phyloP scores from a whole-genome alignment of 1,140 invertebrate genomes.

The Pseudomyrmex gracilis region DNA sequence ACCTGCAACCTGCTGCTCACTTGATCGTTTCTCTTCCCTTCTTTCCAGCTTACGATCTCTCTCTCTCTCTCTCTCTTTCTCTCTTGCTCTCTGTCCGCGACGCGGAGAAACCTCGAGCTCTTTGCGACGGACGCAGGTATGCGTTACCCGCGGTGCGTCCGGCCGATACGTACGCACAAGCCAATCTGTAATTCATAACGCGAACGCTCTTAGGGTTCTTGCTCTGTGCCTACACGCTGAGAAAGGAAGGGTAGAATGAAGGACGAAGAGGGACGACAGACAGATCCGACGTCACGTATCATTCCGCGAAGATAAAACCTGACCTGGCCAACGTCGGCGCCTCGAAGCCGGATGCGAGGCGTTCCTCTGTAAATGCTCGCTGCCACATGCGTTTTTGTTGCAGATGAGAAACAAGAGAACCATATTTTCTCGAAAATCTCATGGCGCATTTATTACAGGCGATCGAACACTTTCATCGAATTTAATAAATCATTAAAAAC shows the following conservation, averaged over 20 bases:
- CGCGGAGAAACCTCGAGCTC: not conserved
- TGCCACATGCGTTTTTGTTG: not conserved
- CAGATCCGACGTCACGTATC: slow-evolving; percentile 53
- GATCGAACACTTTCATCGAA: too few species aligned
- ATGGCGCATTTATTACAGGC: too few species aligned
- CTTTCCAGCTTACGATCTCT: not conserved
- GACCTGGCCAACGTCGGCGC: slow-evolving; percentile 76
- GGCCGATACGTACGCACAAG: slow-evolving; percentile 74
- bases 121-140: slow-evolving; percentile 55
- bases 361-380: not conserved
- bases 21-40: slow-evolving; percentile 47
- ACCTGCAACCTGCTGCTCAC: slow-evolving; percentile 77
- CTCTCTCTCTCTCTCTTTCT: not conserved
- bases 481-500: too few species aligned
- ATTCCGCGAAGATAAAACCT: slow-evolving; percentile 80
- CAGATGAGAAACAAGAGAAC: not conserved
- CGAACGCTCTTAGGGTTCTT: slow-evolving; percentile 77
- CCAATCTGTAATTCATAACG: slow-evolving; percentile 83
- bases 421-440: too few species aligned
- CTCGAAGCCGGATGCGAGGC: slow-evolving; percentile 12
- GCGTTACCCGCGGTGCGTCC: slow-evolving; percentile 70
- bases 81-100: not conserved
- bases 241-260: slow-evolving; percentile 47
- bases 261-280: slow-evolving; percentile 33
- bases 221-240: slow-evolving; percentile 72